Percentiles rank a stretch among this genome's conserved stretches.
Conservation (phyloP, 2,888 invertebrate species). For the Lepas anatifera region DNA sequence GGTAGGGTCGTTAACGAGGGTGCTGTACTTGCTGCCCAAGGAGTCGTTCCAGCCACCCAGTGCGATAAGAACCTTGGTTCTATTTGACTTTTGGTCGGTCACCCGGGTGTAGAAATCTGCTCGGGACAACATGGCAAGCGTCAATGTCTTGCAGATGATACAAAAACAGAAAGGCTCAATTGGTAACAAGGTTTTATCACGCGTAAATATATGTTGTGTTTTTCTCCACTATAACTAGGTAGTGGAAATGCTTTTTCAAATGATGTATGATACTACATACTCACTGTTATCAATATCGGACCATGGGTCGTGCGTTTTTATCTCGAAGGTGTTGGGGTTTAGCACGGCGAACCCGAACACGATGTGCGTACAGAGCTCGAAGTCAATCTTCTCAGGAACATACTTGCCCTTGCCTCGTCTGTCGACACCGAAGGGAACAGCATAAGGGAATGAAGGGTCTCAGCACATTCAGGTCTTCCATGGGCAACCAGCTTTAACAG, state of each 20-base stretch:
- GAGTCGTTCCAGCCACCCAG: constrained; percentile 79
- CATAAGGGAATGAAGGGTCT: no score
- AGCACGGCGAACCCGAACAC: constrained; percentile 86
- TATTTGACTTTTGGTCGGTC: constrained; percentile 42
- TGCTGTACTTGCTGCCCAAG: constrained; percentile 57
- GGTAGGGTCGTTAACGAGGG: constrained; percentile 47
- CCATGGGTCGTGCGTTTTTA: constrained; percentile 66
- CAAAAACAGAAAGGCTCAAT: no score
- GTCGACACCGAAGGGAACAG: not conserved
- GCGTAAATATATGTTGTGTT: no score
- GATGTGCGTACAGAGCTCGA: constrained; percentile 76
- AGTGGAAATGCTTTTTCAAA: no score
- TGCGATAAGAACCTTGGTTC: constrained; percentile 61
- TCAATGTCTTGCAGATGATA: no score
- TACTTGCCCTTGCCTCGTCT: constrained; percentile 61
- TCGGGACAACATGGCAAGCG: no score
- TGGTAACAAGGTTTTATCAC: no score
- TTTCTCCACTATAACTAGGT: no score
- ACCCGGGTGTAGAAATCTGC: constrained; percentile 72
- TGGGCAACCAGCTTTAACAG: no score
- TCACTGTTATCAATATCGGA: constrained; percentile 29
- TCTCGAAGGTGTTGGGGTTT: constrained; percentile 55
- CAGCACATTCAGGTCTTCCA: no score
- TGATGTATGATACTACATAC: no score
- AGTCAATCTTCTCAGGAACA: constrained; percentile 67